Evolutionary conservation across 2,113 vertebrate species (phyloP).

Genomic region (Dolichotis patagonum): DNA sequence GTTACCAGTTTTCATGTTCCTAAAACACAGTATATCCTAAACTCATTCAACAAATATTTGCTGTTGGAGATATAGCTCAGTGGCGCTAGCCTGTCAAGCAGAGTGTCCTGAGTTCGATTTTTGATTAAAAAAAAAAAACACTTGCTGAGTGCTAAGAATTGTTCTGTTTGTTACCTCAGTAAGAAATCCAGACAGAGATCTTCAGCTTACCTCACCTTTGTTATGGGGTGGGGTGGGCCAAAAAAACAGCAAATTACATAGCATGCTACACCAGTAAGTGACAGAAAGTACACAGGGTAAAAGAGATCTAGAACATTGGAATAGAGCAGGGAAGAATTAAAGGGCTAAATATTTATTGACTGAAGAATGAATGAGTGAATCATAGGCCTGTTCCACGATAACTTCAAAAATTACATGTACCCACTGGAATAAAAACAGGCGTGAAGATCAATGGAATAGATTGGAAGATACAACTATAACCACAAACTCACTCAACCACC

Average conservation of each 20-base stretch:
- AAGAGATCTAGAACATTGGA: not conserved
- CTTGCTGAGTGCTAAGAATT: not conserved
- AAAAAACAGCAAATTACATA: not conserved
- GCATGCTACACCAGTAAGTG: not conserved
- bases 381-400: not conserved
- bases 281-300: not conserved
- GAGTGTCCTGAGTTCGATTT: too few relatives aligned
- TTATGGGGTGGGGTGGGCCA: not conserved
- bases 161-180: not conserved
- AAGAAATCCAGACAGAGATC: not conserved
- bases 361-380: not conserved
- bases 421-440: too few relatives aligned
- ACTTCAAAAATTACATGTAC: not conserved
- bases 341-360: not conserved
- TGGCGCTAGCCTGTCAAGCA: too few relatives aligned
- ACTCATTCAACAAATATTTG: slow-evolving; percentile 15
- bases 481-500: too few relatives aligned
- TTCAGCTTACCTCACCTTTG: not conserved
- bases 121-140: too few relatives aligned
- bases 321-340: too few relatives aligned
- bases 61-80: not conserved
- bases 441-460: too few relatives aligned
- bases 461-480: too few relatives aligned
- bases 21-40: not conserved
- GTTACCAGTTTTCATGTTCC: not conserved